Conservation (phyloP, 2,797 vertebrate genomes). For the Rallus crepitans region DNA sequence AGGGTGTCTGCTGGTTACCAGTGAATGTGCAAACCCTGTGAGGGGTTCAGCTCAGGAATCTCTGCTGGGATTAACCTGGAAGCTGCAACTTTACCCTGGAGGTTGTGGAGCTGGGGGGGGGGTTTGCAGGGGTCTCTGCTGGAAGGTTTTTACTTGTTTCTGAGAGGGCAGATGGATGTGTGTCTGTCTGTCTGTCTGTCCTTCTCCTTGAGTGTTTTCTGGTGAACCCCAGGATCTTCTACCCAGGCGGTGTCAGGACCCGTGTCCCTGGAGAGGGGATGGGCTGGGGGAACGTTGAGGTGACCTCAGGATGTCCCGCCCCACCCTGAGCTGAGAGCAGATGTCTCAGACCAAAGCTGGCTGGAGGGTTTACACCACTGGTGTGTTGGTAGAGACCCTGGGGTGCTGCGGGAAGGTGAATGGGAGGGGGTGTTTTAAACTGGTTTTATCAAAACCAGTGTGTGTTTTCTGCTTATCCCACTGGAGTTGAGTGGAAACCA, state of each 20-base stretch:
- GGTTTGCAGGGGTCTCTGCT: rapidly evolving
- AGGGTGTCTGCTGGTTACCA: rapidly evolving
- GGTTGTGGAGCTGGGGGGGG: rapidly evolving
- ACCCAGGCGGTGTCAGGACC: rapidly evolving
- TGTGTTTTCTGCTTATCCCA: rapidly evolving
- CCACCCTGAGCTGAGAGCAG: neutral
- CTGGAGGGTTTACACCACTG: neutral
- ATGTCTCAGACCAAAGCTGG: neutral
- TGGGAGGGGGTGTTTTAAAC: neutral
- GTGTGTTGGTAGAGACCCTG: rapidly evolving
- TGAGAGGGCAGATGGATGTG: neutral
- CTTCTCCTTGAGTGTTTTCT: rapidly evolving
- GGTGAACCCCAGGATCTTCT: rapidly evolving
- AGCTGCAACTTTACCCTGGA: neutral
- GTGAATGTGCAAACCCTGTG: rapidly evolving
- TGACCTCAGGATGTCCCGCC: neutral
- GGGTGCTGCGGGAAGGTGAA: neutral
- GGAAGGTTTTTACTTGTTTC: neutral
- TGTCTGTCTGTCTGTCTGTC: neutral
- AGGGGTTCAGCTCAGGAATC: neutral
- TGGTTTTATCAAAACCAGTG: neutral
- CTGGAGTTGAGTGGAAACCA: neutral
- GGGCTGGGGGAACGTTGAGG: neutral
- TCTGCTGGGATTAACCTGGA: neutral
- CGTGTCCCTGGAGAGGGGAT: rapidly evolving